These are phyloP conservation scores for Neogale vison DNA, from an alignment of 2,113 vertebrate genomes.

Conservation along the genomic window DNA sequence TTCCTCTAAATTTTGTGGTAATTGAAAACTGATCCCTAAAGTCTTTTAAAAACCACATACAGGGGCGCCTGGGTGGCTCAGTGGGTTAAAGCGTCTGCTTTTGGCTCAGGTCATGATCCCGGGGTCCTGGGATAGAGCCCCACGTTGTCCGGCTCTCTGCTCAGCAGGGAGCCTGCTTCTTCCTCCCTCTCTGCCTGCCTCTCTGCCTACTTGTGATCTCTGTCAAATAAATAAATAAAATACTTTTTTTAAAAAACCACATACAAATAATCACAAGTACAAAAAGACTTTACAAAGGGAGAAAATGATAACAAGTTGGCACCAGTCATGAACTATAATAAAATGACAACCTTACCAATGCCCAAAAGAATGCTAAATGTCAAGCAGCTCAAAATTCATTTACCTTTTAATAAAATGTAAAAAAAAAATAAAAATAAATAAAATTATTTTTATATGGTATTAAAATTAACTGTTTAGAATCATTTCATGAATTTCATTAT, in stretches of 20 bases:
- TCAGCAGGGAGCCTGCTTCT: no score
- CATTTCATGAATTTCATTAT: neutral
- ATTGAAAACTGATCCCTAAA: neutral
- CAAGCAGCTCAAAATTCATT: constrained; percentile 8
- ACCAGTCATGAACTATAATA: neutral
- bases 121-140: no score
- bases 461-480: neutral
- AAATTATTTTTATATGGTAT: neutral
- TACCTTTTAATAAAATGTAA: neutral
- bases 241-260: neutral
- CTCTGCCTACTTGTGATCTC: no score
- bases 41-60: neutral
- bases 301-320: neutral
- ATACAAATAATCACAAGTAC: constrained; percentile 30
- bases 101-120: no score
- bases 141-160: no score
- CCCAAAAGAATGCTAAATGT: neutral
- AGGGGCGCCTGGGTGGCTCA: neutral
- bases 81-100: no score
- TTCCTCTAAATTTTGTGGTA: neutral
- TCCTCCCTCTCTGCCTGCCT: no score
- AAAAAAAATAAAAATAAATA: neutral
- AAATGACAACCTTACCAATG: neutral
- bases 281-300: neutral
- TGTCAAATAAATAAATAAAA: no score